Evolutionary conservation across 2,113 vertebrate species (phyloP), one percentile per base, ranked within the genome.

Genomic region (Alaudala cheleensis): DNA sequence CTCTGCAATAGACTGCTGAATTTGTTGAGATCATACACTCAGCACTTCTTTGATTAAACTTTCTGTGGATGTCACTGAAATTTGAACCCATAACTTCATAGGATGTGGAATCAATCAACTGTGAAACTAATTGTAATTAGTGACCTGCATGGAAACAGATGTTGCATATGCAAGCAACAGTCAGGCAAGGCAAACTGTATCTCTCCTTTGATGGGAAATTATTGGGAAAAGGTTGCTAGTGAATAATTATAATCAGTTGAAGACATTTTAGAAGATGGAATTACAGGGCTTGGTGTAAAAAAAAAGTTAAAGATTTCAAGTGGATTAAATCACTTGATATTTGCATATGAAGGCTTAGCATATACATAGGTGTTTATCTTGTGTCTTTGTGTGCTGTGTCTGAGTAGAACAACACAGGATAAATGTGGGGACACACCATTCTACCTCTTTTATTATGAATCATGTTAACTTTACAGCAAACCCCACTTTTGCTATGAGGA

Each of bases 381-480:
- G 33, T 47, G 22, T 49, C 51, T 20, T 54, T 60, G 7, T 29
- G 12, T 73, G 16, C 31, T 34, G 1, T 39, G 8, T 12, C 31
- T 65, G 21, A 22, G 3, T 28, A 22, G 42, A n/a, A 29, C 45
- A 40, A 33, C 23, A 60, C 7, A 71, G 51, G 24, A 33, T 15
- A 66, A 79, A 17, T 47, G 13, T 57, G 13, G 23, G 7, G 12
- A 23, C 14, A 45, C 31, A 23, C 5, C 0, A 0, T n/a, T 50
- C 24, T 42, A 12, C 13, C 26, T 69, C 12, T 77, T 90, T 39
- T 19, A 4, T 28, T 81, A 25, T 34, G 39, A 67, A 42, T 58
- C 15, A 25, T 10, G 10, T 21, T 67, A 79, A 50, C 22, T 45
- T 58, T 23, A 40, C 8, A 45, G 37, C 26, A 66, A 88, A 45